Evolutionary conservation across 2,113 vertebrate genomes (phyloP).

Genomic region (Castor canadensis): DNA sequence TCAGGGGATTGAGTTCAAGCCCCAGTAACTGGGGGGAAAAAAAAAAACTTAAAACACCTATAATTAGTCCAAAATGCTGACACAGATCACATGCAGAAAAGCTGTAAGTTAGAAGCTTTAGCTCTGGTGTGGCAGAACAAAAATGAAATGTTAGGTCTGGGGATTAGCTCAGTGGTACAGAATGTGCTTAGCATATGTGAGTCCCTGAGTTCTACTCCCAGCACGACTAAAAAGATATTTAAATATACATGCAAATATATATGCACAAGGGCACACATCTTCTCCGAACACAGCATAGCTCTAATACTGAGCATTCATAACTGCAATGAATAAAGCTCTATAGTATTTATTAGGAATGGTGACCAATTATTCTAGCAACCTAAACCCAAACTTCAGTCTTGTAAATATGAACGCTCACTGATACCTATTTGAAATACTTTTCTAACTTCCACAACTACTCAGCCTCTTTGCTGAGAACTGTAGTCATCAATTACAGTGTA

Average conservation of each 20-base stretch:
- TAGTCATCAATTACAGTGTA: neutral
- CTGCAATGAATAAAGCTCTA: neutral
- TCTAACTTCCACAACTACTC: slow-evolving; percentile 12
- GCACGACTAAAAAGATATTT: neutral
- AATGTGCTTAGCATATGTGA: neutral
- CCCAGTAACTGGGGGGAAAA: too few relatives aligned
- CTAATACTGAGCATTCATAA: neutral
- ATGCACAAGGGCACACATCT: neutral
- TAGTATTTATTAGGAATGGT: slow-evolving; percentile 10
- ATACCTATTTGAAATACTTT: neutral
- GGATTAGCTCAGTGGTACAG: neutral
- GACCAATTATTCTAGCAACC: neutral
- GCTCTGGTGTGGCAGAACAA: neutral
- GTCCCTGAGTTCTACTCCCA: neutral
- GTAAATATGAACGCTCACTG: neutral
- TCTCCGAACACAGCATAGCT: neutral
- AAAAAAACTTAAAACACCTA: neutral
- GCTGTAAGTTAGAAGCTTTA: slow-evolving; percentile 2
- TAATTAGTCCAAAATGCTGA: neutral
- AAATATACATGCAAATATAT: neutral
- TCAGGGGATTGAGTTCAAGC: too few relatives aligned
- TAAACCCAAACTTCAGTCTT: slow-evolving; percentile 12
- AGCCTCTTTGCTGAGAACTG: neutral
- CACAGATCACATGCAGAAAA: slow-evolving; percentile 4
- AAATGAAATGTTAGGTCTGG: neutral